Percentiles rank a stretch among this genome's conserved stretches.
phyloP scores from a whole-genome alignment of 2,888 invertebrate genomes.

The Trissoscelio sp. region DNA sequence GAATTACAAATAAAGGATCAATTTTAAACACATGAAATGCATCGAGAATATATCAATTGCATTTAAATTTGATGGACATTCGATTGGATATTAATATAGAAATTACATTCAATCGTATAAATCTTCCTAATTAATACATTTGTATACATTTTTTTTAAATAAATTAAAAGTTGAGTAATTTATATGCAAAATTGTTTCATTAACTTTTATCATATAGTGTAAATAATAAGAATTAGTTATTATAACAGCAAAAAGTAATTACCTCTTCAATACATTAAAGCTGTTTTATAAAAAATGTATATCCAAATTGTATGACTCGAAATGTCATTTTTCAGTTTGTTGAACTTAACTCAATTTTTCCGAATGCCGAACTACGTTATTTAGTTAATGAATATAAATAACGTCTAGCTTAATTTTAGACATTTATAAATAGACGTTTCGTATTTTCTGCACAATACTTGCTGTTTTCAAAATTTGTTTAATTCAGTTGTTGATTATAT shows the following conservation, averaged over 20 bases:
- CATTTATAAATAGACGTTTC: constrained; percentile 19
- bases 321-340: background rate
- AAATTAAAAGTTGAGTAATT: no score
- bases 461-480: constrained; percentile 8
- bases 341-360: constrained; percentile 16
- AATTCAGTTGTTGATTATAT: constrained; percentile 10
- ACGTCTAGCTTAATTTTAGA: constrained; percentile 38
- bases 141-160: no score
- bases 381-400: constrained; percentile 54
- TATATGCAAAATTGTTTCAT: no score
- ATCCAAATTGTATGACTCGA: background rate
- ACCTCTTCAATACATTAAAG: no score
- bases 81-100: no score
- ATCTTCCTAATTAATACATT: no score
- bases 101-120: no score
- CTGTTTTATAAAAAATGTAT: no score
- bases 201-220: no score
- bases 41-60: background rate
- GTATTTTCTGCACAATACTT: constrained; percentile 25
- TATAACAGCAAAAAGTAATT: no score
- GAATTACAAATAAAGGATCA: background rate
- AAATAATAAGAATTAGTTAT: no score
- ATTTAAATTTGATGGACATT: background rate
- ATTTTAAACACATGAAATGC: background rate
- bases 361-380: constrained; percentile 7